Conservation (phyloP, 1,140 invertebrate genomes). For the Orussus abietinus region DNA sequence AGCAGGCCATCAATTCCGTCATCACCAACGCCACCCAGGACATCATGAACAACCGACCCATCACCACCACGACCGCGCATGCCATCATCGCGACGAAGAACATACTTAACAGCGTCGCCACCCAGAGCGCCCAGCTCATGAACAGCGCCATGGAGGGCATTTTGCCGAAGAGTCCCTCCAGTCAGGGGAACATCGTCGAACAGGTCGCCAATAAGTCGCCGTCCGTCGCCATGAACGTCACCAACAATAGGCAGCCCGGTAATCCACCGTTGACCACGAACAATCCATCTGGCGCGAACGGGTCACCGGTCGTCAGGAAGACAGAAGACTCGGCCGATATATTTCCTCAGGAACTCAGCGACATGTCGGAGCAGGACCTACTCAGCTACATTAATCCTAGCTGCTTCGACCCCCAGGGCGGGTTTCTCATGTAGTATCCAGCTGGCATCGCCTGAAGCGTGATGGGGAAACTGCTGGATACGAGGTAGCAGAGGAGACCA, state of each 20-base stretch:
- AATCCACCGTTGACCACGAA: constrained; percentile 20
- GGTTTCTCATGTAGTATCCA: constrained; percentile 44
- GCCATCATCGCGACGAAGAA: constrained; percentile 52
- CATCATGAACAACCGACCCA: constrained; percentile 49
- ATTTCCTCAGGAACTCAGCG: constrained; percentile 68
- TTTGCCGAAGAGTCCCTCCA: constrained; percentile 44
- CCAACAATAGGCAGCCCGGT: constrained; percentile 23
- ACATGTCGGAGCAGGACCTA: constrained; percentile 80
- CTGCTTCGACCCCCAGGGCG: constrained; percentile 67
- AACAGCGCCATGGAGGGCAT: constrained; percentile 49
- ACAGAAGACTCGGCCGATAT: constrained; percentile 48
- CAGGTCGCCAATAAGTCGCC: constrained; percentile 45
- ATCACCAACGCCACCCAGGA: constrained; percentile 50
- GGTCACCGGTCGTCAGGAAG: constrained; percentile 35
- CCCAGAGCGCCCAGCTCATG: constrained; percentile 50
- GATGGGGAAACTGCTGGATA: too few relatives aligned
- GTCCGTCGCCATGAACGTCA: constrained; percentile 27
- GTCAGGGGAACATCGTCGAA: constrained; percentile 41
- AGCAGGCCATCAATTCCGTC: constrained; percentile 48
- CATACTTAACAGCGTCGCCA: constrained; percentile 48
- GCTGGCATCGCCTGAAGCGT: too few relatives aligned
- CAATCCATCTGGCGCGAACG: constrained; percentile 14
- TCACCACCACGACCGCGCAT: constrained; percentile 46
- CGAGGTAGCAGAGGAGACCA: too few relatives aligned
- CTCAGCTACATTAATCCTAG: constrained; percentile 82